Base-by-base conservation (phyloP, 1,140 invertebrate species). In the Musca domestica region DNA sequence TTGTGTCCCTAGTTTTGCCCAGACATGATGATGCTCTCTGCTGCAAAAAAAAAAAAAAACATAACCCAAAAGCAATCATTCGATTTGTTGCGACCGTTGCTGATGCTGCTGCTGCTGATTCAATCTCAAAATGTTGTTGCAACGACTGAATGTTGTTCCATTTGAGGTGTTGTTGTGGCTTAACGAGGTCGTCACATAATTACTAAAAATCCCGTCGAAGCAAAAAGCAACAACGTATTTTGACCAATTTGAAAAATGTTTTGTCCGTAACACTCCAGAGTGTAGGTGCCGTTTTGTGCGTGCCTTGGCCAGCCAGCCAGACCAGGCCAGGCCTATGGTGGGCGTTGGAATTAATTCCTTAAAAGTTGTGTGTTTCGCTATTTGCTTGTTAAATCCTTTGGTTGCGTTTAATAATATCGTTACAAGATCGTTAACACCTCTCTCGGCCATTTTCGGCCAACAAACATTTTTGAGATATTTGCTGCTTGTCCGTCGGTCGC, bases 311-410 rank as follows among this genome's bases (percentile, higher is more conserved):
- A 10, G 9, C 2, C 15, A 61, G 20, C 23, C n/a, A 27, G 19
- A 1, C 6, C n/a, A n/a, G n/a, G n/a, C n/a, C 34, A 27, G 19
- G 2, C 6, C 14, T 30, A 7, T 68, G 20, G 68, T 66, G 54
- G 68, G 68, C 68, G 68, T 69, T 66, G 64, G 20, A 69, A 65
- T 69, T 65, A 65, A 69, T 69, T 69, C 48, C 48, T 68, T 58
- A 47, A n/a, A n/a, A 41, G 34, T 12, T 41, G 34, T 41, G 34
- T 5, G 34, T 41, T 41, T 41, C 34, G 2, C 34, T 41, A 41
- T 5, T 41, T 30, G 64, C 25, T n/a, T 25, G 64, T 27, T 66
- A 49, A 22, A 15, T 34, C 10, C 25, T 10, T 34, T n/a, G n/a
- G n/a, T n/a, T 64, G 61, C 17, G 4, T 30, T 66, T 54, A 56